Evolutionary conservation across 2,888 invertebrate genomes (phyloP), one percentile per base, ranked within the genome.

Genomic region (Epinotia bilunana): DNA sequence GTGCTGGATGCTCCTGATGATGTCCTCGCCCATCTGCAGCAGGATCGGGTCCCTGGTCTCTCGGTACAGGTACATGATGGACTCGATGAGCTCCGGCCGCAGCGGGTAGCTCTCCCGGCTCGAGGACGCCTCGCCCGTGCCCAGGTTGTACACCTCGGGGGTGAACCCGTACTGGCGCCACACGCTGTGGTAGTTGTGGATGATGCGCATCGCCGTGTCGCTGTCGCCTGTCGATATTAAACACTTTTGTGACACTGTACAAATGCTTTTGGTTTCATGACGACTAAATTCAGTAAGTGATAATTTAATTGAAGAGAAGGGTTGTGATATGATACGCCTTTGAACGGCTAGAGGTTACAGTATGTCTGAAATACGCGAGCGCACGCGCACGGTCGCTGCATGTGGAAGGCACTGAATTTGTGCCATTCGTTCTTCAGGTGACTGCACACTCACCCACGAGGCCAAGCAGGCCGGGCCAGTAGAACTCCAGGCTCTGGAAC

Each of bases 401-500:
- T 28, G 23, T 28, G 23, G 23, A 28, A 28, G 23, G 3, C 23
- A 28, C 23, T 28, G 23, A 28, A 2, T 28, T 28, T 28, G 87
- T 99, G 99, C 99, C 99, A 99, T 88, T 99, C 99, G 3, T 28
- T 28, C 81, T 99, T 99, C 83, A 92, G 20, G 84, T 33, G 33
- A 33, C 33, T 28, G 5, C 33, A 7, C 33, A 33, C 33, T 33
- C 33, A 33, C 33, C 33, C 33, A 33, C 33, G 33, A 33, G 33
- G 33, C 33, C 33, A 6, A 33, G 33, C 33, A 33, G 33, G 33
- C 33, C 33, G 7, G 33, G 99, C 99, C 99, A 99, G 88, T 98
- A 99, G 0, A 99, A 98, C 91, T 99, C 99, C 28, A 99, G 94
- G 0, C 99, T 99, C 88, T 99, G 99, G 90, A 99, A 99, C n/a